These are phyloP conservation scores for Fistularia commersonii DNA, from an alignment of 2,797 vertebrate genomes.

Conservation along the genomic window DNA sequence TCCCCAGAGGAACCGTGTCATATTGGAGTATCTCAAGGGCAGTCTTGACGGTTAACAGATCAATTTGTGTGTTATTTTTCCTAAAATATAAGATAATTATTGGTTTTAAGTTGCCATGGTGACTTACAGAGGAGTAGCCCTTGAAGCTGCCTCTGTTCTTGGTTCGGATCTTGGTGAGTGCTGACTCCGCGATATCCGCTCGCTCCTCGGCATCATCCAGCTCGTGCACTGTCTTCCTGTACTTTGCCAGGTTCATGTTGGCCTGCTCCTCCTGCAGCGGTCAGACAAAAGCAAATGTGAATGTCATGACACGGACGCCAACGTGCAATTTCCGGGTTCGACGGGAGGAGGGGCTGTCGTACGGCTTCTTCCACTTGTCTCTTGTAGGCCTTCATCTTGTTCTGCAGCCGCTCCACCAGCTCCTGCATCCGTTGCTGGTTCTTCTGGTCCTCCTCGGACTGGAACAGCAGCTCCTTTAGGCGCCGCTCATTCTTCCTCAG, in stretches of 20 bases:
- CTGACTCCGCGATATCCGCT: constrained; percentile 78
- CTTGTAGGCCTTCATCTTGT: constrained; percentile 84
- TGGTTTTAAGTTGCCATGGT: too few relatives aligned
- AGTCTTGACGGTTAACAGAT: too few relatives aligned
- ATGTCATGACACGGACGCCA: not conserved
- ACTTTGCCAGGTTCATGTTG: constrained; percentile 80
- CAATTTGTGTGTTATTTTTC: too few relatives aligned
- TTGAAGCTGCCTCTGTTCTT: constrained; percentile 81
- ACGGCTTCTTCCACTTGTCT: constrained; percentile 84
- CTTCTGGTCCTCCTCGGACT: constrained; percentile 84
- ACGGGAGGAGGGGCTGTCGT: constrained; percentile 13
- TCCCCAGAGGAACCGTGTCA: too few relatives aligned
- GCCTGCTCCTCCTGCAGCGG: constrained; percentile 77
- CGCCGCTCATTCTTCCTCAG: constrained; percentile 81
- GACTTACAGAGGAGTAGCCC: constrained; percentile 79
- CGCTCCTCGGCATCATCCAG: constrained; percentile 81
- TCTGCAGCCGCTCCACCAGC: constrained; percentile 81
- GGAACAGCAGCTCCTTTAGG: constrained; percentile 81
- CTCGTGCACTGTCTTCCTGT: constrained; percentile 80
- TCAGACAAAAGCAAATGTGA: not conserved
- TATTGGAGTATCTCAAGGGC: too few relatives aligned
- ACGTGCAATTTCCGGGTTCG: too few relatives aligned
- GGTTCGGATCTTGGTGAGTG: constrained; percentile 79
- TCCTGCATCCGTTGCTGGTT: constrained; percentile 83
- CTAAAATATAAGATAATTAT: too few relatives aligned